Evolutionary conservation across 2,113 vertebrate species (phyloP), one percentile per base, ranked within the genome.

Genomic region (Halichoeres trimaculatus): DNA sequence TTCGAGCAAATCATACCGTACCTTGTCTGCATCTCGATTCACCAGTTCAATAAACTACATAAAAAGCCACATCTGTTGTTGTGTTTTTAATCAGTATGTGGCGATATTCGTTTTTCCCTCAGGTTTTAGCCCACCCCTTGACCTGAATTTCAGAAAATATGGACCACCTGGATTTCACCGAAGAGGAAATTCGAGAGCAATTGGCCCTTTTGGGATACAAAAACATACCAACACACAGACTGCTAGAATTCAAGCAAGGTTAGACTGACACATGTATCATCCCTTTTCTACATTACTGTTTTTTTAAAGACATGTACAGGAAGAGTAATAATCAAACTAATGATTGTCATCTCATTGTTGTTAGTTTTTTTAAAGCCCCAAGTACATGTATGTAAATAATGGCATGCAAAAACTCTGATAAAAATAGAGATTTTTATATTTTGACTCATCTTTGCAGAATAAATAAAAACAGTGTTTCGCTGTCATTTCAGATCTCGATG

Each of bases 231-330:
- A 80, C 73, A 68, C 83, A 94, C 72, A 82, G 91, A 55, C 88
- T 95, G 45, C 79, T 4, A 2, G 88, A 93, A 72, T 93, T 94
- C 62, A 95, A 94, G 60, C 80, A 52, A 92, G 94, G 94, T 94
- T 23, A n/a, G 75, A 19, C 41, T 30, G 30, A 30, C 30, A 30
- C 30, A 30, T 30, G n/a, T n/a, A n/a, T n/a, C n/a, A n/a, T n/a
- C n/a, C n/a, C n/a, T n/a, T n/a, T n/a, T n/a, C n/a, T n/a, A n/a
- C n/a, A n/a, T n/a, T n/a, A n/a, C n/a, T n/a, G n/a, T n/a, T n/a
- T n/a, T n/a, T n/a, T n/a, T n/a, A n/a, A n/a, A n/a, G n/a, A n/a
- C n/a, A n/a, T n/a, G n/a, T n/a, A n/a, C n/a, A n/a, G n/a, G n/a
- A n/a, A n/a, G n/a, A n/a, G n/a, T n/a, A n/a, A n/a, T n/a, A n/a